These are phyloP conservation scores for Bufo bufo DNA, from an alignment of 2,113 vertebrate genomes.

Conservation along the genomic window DNA sequence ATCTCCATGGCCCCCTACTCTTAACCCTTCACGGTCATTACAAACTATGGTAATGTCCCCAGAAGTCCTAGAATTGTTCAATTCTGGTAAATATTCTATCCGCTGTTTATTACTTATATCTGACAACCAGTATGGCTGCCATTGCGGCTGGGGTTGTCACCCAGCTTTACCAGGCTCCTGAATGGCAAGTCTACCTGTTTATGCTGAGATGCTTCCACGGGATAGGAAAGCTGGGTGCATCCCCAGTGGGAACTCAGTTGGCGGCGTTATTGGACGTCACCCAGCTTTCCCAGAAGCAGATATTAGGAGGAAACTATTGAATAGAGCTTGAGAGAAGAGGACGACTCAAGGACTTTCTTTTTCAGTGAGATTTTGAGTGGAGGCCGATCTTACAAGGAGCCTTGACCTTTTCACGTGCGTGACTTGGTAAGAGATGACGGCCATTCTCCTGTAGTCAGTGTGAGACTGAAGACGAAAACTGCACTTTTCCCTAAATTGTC, in stretches of 20 bases:
- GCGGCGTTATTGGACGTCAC: not conserved
- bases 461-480: not conserved
- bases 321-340: not conserved
- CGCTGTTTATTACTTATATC: not conserved
- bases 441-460: not conserved
- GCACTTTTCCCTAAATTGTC: not conserved
- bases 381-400: not conserved
- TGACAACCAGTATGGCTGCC: not conserved
- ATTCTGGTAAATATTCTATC: not conserved
- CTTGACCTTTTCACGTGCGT: not conserved
- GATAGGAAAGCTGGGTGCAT: not conserved
- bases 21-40: not conserved
- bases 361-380: not conserved
- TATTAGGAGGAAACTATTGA: not conserved
- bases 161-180: not conserved
- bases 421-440: not conserved
- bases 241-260: not conserved
- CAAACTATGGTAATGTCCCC: not conserved
- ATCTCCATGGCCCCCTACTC: too few relatives aligned
- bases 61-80: not conserved
- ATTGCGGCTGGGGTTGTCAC: not conserved
- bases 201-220: not conserved
- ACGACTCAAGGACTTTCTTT: conserved; percentile 8
- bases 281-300: not conserved
- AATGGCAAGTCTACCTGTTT: not conserved